A percentile compares a stretch with the other conserved stretches of the same genome.
phyloP scores from a whole-genome alignment of 2,113 vertebrate species.

The Gavia stellata region DNA sequence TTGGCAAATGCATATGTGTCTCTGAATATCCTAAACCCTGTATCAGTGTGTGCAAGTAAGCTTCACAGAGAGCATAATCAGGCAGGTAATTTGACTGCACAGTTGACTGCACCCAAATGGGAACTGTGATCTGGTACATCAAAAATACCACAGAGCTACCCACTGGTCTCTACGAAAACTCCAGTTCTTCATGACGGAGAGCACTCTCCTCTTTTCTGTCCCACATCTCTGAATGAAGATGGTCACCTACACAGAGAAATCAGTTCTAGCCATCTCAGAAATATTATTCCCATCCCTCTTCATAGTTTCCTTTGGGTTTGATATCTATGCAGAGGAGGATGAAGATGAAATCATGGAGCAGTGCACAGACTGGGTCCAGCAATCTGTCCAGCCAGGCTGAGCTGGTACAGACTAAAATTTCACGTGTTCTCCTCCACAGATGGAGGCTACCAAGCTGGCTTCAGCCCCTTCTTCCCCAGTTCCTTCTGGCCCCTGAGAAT shows the following conservation, averaged over 20 bases:
- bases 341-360: background rate
- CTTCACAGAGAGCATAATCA: background rate
- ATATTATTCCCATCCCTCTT: background rate
- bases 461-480: background rate
- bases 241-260: background rate
- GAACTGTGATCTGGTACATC: background rate
- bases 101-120: background rate
- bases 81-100: background rate
- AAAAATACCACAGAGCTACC: background rate
- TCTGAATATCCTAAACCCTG: background rate
- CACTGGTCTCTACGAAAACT: background rate
- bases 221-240: background rate
- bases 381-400: background rate
- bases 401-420: background rate
- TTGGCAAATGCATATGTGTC: background rate
- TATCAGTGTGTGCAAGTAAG: background rate
- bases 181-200: background rate
- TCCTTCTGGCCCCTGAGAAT: background rate
- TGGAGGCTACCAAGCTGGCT: background rate
- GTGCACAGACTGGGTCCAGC: background rate
- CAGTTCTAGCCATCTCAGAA: background rate
- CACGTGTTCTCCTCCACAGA: background rate
- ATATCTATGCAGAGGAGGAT: background rate
- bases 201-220: background rate
- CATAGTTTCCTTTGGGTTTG: background rate